Percentiles rank a stretch among this genome's conserved stretches.
Conservation (phyloP, 2,113 vertebrate genomes). For the Urocolius indicus region DNA sequence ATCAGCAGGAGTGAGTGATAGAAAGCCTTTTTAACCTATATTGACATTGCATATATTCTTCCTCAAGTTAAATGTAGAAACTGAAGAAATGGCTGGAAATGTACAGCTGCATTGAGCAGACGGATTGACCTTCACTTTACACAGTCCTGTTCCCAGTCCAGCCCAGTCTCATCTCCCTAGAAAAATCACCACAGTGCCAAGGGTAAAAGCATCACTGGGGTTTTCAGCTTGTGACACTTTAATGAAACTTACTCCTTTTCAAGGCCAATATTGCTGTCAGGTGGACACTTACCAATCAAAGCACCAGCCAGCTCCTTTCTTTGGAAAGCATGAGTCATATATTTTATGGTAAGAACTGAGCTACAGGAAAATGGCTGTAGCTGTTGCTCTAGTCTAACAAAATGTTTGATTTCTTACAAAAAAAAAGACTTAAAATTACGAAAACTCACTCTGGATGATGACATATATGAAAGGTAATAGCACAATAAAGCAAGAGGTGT, state of each 20-base stretch:
- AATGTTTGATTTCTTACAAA: background rate
- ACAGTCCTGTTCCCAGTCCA: slow-evolving; percentile 10
- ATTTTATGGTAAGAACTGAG: background rate
- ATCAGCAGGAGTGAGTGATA: background rate
- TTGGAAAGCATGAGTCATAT: background rate
- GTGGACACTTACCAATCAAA: background rate
- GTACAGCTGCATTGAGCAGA: background rate
- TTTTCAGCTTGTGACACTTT: background rate
- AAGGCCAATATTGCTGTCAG: background rate
- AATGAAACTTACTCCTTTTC: background rate
- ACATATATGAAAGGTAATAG: background rate
- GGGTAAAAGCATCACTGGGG: slow-evolving; percentile 46
- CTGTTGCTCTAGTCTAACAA: background rate
- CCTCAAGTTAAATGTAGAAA: background rate
- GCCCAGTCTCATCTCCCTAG: slow-evolving; percentile 10
- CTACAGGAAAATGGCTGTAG: background rate
- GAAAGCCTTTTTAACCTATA: slow-evolving; percentile 14
- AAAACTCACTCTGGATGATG: background rate
- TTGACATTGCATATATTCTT: slow-evolving; percentile 15
- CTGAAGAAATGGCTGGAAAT: background rate
- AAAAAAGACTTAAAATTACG: background rate
- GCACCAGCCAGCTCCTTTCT: background rate
- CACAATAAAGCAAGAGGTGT: background rate
- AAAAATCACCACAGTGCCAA: slow-evolving; percentile 44
- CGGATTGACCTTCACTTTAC: slow-evolving; percentile 1